A percentile compares a stretch with the other conserved stretches of the same genome.
Conservation (phyloP, 2,888 invertebrate species). For the Papilio protenor region DNA sequence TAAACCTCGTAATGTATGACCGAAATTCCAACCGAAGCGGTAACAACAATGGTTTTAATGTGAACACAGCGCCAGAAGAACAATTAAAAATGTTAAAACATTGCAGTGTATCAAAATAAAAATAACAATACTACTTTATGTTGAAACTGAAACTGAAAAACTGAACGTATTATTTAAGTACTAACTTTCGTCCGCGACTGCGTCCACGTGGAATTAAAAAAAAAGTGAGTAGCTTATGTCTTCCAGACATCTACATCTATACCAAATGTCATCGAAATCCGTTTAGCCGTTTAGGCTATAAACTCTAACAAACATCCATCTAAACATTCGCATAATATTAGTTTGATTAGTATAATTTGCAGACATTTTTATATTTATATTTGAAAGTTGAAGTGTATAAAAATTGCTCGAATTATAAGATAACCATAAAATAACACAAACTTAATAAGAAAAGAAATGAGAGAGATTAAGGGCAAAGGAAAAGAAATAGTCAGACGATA, state of each 20-base stretch:
- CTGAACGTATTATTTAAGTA: not conserved
- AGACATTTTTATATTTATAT: not conserved
- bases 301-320: too few relatives aligned
- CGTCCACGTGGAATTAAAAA: too few relatives aligned
- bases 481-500: constrained; percentile 6
- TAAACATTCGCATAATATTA: too few relatives aligned
- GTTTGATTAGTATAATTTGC: not conserved
- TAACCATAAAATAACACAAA: not conserved
- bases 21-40: constrained; percentile 26
- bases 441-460: not conserved
- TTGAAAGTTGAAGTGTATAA: not conserved
- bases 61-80: constrained; percentile 5
- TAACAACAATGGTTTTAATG: constrained; percentile 8
- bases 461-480: not conserved
- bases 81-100: constrained; percentile 18
- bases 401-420: not conserved
- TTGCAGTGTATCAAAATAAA: not conserved
- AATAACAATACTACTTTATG: constrained; percentile 15
- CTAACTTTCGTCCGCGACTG: too few relatives aligned
- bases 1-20: constrained; percentile 29
- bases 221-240: too few relatives aligned
- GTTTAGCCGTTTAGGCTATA: too few relatives aligned
- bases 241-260: too few relatives aligned
- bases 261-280: too few relatives aligned
- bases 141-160: not conserved